Percentiles rank a stretch among this genome's conserved stretches.
Evolutionary conservation across 2,888 invertebrate genomes (phyloP).

Genomic region (Harmothoe impar): DNA sequence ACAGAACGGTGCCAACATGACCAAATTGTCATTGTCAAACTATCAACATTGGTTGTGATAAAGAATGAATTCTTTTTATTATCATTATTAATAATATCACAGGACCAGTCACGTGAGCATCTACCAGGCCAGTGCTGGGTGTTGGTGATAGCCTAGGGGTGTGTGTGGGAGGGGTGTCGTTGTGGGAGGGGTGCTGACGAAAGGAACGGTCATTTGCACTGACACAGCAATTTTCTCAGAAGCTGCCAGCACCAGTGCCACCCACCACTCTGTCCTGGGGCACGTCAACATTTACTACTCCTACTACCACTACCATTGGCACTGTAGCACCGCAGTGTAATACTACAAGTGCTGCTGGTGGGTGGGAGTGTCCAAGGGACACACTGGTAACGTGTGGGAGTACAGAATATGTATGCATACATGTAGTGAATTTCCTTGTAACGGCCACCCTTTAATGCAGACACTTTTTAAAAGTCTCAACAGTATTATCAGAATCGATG

Average conservation of each 20-base stretch:
- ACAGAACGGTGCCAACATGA: too few relatives aligned
- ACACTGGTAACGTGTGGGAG: neutral
- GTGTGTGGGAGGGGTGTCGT: neutral
- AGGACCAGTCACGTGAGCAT: neutral
- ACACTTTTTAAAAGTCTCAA: too few relatives aligned
- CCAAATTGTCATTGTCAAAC: too few relatives aligned
- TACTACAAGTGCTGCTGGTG: neutral
- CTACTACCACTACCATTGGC: neutral
- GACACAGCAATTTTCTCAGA: slow-evolving; percentile 38
- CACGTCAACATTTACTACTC: neutral
- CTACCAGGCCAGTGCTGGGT: neutral
- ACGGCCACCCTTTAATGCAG: too few relatives aligned
- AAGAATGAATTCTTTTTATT: too few relatives aligned
- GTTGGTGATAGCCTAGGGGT: neutral
- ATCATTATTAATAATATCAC: neutral
- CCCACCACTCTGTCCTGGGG: neutral
- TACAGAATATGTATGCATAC: too few relatives aligned
- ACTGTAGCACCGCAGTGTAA: too few relatives aligned
- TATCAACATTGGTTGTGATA: too few relatives aligned
- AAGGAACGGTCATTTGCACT: neutral
- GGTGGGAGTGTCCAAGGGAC: neutral
- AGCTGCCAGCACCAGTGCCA: neutral
- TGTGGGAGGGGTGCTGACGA: too few relatives aligned
- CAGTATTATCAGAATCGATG: too few relatives aligned
- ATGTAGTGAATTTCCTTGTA: too few relatives aligned